A percentile compares a stretch with the other conserved stretches of the same genome.
Conservation (phyloP, 2,113 vertebrate species). For the Clarias magur region DNA sequence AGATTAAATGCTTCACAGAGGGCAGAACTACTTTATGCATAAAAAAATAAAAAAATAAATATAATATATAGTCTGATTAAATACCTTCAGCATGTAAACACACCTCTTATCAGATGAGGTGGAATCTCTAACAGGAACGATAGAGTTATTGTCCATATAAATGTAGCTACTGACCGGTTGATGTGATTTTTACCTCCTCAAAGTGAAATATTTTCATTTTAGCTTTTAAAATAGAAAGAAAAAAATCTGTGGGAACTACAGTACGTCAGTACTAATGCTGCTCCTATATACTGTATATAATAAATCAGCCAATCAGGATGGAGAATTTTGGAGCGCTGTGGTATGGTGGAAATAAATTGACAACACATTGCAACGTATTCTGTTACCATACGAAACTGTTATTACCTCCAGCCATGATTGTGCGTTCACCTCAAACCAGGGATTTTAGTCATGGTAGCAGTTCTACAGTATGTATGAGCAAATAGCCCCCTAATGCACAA, state of each 20-base stretch:
- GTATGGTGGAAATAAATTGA: neutral
- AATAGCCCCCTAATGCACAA: neutral
- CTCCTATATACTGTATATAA: neutral
- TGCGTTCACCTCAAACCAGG: neutral
- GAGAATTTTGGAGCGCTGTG: neutral
- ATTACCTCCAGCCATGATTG: neutral
- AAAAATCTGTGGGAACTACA: neutral
- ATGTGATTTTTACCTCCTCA: neutral
- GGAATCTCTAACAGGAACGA: no score
- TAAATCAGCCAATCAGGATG: neutral
- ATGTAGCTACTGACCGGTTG: no score
- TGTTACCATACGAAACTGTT: neutral
- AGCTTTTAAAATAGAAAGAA: neutral
- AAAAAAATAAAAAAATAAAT: no score
- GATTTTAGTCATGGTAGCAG: neutral
- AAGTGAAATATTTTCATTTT: neutral
- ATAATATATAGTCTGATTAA: no score
- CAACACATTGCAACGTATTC: neutral
- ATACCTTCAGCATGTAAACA: no score
- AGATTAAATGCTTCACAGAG: no score
- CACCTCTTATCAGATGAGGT: no score
- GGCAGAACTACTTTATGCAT: no score
- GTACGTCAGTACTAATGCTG: no score
- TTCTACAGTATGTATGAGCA: neutral
- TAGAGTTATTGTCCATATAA: no score